Conservation (phyloP, 2,113 vertebrate species). For the Gymnorhina tibicen region DNA sequence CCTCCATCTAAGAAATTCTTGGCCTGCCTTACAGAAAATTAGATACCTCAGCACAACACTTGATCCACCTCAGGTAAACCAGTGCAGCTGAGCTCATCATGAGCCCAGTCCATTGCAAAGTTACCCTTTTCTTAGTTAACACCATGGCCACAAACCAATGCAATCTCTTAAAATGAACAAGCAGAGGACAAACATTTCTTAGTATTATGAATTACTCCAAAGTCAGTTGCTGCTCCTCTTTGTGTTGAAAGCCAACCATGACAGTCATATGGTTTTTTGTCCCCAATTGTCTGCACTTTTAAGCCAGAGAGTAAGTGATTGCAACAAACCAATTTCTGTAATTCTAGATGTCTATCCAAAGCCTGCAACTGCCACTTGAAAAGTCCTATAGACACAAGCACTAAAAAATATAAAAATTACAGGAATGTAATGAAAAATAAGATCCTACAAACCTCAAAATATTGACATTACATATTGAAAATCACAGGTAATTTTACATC, state of each 20-base stretch:
- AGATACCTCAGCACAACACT: neutral
- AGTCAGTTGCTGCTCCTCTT: neutral
- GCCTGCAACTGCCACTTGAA: neutral
- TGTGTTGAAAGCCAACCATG: neutral
- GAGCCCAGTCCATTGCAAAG: neutral
- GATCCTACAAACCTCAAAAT: neutral
- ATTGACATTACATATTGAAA: neutral
- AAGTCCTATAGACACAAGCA: neutral
- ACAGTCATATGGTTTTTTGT: neutral
- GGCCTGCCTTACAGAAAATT: neutral
- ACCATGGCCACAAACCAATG: neutral
- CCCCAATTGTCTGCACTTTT: neutral
- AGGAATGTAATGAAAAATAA: neutral
- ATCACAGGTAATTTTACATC: neutral
- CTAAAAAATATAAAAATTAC: neutral
- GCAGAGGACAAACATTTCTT: neutral
- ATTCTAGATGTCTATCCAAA: neutral
- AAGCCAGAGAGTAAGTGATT: neutral
- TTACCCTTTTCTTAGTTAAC: neutral
- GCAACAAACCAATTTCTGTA: neutral
- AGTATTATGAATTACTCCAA: neutral
- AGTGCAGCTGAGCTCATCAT: neutral
- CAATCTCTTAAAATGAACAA: neutral
- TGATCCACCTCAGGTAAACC: neutral
- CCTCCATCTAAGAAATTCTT: neutral